These are phyloP conservation scores for Leucania comma DNA, from an alignment of 2,888 invertebrate genomes.

Conservation along the genomic window DNA sequence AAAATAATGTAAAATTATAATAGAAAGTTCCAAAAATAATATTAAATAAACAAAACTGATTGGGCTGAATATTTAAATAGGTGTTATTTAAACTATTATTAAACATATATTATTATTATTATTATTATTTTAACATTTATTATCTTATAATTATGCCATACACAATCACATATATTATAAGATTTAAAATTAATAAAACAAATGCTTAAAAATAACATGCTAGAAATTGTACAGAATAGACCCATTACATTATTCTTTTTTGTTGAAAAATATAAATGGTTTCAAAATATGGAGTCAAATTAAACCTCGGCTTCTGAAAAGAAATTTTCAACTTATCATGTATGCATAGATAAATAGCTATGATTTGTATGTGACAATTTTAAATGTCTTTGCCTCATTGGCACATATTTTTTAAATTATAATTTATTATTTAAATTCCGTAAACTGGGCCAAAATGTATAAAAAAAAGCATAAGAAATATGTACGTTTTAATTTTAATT, in stretches of 20 bases:
- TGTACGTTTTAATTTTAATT: neutral
- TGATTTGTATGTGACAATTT: neutral
- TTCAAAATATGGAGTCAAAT: slow-evolving; percentile 1
- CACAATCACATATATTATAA: slow-evolving; percentile 33
- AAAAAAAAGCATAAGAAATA: too few species aligned
- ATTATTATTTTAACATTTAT: slow-evolving; percentile 10
- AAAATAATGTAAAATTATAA: slow-evolving; percentile 18
- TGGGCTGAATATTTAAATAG: slow-evolving; percentile 47
- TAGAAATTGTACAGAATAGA: slow-evolving; percentile 36
- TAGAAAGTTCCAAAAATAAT: slow-evolving; percentile 40
- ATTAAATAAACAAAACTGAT: slow-evolving; percentile 25
- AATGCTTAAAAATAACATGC: slow-evolving; percentile 32
- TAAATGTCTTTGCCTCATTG: neutral
- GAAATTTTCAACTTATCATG: neutral
- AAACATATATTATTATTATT: slow-evolving; percentile 1
- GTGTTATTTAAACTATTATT: slow-evolving; percentile 6
- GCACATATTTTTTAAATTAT: neutral
- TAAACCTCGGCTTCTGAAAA: neutral
- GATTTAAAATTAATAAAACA: slow-evolving; percentile 23
- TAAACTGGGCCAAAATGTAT: neutral
- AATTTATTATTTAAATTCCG: neutral
- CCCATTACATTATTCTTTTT: neutral
- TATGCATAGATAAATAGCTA: neutral
- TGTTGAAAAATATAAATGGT: neutral
- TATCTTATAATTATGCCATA: slow-evolving; percentile 3